Evolutionary conservation across 2,888 invertebrate genomes (phyloP), one percentile per base, ranked within the genome.

Genomic region (Ophioninae sp.): DNA sequence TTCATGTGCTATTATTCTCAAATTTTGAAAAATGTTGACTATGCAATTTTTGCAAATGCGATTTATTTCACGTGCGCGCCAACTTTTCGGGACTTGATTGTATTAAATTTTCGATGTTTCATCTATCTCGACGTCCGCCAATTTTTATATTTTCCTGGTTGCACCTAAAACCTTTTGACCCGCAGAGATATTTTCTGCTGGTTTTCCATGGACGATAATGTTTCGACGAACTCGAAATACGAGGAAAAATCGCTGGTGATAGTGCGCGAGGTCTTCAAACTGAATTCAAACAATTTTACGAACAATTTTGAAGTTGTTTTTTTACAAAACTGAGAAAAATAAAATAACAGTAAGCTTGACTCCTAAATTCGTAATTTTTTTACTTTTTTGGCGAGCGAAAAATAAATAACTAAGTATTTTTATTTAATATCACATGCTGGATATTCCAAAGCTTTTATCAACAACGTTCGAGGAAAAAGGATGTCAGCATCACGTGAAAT

Each of bases 181-280:
- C 22, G 22, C 10, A 8, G 23, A 64, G 39, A 72, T 65, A 58
- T 59, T 67, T 61, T 67, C 23, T 10, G 10, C 37, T 22, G 7
- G 30, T n/a, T 51, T 61, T 75, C 56, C 41, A 6, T 20, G 51
- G 22, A 65, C 61, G 39, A 20, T 17, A 13, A 61, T 17, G 30
- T 58, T 64, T 67, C 44, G 59, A 59, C 20, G 13, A 68, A 41
- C 39, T 67, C 13, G 71, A 79, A 76, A 79, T 58, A 72, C 72
- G 22, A 64, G 59, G 69, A 37, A 71, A 67, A 22, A 7, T 17
- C 17, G 17, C 17, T 9, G 22, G 9, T 2, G 8, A 61, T 10
- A 63, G 30, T 51, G 23, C 23, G 8, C 20, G 68, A 41, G 22
- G 13, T 59, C 6, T 71, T 37, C 23, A 0, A 56, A 67, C 2